These are phyloP conservation scores for Flexamia atlantica DNA, from an alignment of 2,888 invertebrate genomes.

Conservation along the genomic window DNA sequence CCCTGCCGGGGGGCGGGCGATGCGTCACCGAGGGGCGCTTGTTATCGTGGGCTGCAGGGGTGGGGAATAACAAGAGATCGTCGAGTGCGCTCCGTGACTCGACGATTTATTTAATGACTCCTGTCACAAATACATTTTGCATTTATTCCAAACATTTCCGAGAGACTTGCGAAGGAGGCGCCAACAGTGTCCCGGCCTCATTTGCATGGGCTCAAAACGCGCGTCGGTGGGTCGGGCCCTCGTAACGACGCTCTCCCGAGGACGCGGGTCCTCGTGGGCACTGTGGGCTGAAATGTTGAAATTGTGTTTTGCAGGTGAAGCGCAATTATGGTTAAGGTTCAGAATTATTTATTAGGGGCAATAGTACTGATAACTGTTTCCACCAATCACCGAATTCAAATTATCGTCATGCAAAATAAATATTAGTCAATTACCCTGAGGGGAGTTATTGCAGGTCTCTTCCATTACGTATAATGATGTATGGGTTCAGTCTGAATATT, in stretches of 20 bases:
- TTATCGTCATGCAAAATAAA: too few relatives aligned
- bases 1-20: neutral
- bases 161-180: neutral
- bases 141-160: neutral
- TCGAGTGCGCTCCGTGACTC: neutral
- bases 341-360: too few relatives aligned
- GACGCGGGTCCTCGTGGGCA: neutral
- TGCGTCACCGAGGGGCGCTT: constrained; percentile 4
- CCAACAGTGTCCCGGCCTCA: neutral
- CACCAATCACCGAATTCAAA: too few relatives aligned
- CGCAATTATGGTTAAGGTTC: too few relatives aligned
- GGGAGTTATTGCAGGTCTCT: too few relatives aligned
- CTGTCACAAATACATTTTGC: neutral
- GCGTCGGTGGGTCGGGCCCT: neutral
- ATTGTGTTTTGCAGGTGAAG: too few relatives aligned
- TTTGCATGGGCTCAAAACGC: neutral
- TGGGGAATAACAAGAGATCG: neutral
- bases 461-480: too few relatives aligned
- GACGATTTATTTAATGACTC: neutral
- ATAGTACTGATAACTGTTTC: too few relatives aligned
- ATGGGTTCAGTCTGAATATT: too few relatives aligned
- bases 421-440: too few relatives aligned
- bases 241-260: neutral
- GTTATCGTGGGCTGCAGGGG: neutral
- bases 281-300: too few relatives aligned